Evolutionary conservation across 2,888 invertebrate genomes (phyloP), one percentile per base, ranked within the genome.

Genomic region (Lathronympha strigana): DNA sequence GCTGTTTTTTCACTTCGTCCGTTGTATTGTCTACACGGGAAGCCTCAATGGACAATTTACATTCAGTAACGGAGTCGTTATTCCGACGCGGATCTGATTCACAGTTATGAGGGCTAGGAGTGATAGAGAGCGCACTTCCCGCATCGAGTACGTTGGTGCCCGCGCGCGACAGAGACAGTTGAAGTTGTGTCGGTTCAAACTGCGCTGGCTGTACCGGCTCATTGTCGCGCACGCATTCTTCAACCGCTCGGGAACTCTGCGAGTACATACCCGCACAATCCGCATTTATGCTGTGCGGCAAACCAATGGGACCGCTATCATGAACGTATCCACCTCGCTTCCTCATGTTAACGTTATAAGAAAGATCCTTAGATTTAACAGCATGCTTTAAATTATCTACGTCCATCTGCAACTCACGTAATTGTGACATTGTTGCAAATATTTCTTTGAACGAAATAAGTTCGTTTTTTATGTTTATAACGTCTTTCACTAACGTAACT

Each of bases 231-330:
- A 15, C 38, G 38, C 38, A 15, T 15, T 38, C 38, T 15, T n/a
- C 38, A 15, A 2, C 38, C n/a, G 38, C 15, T 38, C 15, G 38
- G 38, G 2, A 11, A 38, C 2, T 15, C 38, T 15, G n/a, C 15
- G 38, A n/a, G 38, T 15, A 38, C 15, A 4, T 43, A 43, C 43
- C 19, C 43, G 43, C 43, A 43, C 2, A 2, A 17, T 51, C 25
- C 17, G 51, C 31, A 51, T 51, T 51, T 31, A 51, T 51, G 33
- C 51, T 51, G 51, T 51, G 51, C 51, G 51, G 13, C 33, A 51
- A 33, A 15, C 51, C 51, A 33, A 31, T 33, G 17, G 51, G 51
- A 31, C 51, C 51, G 31, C 51, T 51, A 33, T 51, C 31, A 51
- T 19, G 33, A 33, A 51, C 17, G 33, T 51, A 51, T 51, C 31